These are phyloP conservation scores for Apeira syringaria DNA, from an alignment of 2,888 invertebrate species.

Conservation along the genomic window DNA sequence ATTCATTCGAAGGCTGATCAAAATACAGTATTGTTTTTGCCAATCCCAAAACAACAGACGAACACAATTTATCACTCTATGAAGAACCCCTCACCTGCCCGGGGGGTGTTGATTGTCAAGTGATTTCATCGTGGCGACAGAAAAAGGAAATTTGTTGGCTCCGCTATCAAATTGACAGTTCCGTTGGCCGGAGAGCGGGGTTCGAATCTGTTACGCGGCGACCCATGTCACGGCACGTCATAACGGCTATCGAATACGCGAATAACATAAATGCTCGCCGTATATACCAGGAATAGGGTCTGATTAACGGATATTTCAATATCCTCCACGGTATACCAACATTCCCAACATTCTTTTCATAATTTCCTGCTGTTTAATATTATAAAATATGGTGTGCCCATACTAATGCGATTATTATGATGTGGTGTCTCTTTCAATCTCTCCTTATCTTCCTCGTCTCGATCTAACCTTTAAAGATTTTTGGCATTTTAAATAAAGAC, in stretches of 20 bases:
- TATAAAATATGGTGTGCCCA: not conserved
- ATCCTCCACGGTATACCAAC: conserved; percentile 32
- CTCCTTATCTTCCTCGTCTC: not conserved
- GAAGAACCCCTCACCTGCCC: conserved; percentile 31
- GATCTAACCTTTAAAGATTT: no score
- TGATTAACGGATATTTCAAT: conserved; percentile 53
- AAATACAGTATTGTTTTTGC: conserved; percentile 27
- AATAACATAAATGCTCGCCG: conserved; percentile 59
- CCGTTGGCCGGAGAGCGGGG: conserved; percentile 57
- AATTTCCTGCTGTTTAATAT: conserved; percentile 16
- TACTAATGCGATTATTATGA: not conserved
- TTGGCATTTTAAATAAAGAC: no score
- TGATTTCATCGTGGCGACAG: conserved; percentile 59
- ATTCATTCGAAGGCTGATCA: conserved; percentile 26
- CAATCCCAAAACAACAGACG: conserved; percentile 26
- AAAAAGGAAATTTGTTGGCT: conserved; percentile 59
- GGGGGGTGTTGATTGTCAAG: conserved; percentile 45
- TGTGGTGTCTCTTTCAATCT: conserved; percentile 1
- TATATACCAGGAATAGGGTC: conserved; percentile 45
- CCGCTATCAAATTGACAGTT: conserved; percentile 71
- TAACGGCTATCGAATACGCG: conserved; percentile 61
- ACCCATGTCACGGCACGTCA: conserved; percentile 69
- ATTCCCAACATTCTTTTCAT: conserved; percentile 19
- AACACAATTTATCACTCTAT: conserved; percentile 46
- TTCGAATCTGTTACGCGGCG: conserved; percentile 61